These are phyloP conservation scores for Drosophila ezoana DNA, from an alignment of 2,888 invertebrate genomes.

Conservation along the genomic window DNA sequence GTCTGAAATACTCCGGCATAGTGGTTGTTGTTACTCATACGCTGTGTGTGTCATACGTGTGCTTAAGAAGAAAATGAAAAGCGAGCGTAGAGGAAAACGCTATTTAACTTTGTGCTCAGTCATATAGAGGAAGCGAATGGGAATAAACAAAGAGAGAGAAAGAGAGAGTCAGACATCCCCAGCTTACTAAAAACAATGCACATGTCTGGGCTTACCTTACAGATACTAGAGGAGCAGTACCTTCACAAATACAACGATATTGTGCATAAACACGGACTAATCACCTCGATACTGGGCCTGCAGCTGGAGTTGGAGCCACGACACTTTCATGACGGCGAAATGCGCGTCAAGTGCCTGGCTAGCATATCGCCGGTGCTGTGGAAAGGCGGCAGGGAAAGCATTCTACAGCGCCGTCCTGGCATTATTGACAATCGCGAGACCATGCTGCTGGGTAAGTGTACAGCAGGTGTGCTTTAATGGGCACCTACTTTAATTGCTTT, in stretches of 20 bases:
- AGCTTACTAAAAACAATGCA: slow-evolving; percentile 26
- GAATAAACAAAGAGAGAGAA: neutral
- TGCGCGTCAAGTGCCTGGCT: slow-evolving; percentile 88
- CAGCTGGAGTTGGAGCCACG: slow-evolving; percentile 86
- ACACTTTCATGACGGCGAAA: slow-evolving; percentile 87
- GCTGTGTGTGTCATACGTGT: slow-evolving; percentile 40
- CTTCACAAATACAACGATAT: slow-evolving; percentile 86
- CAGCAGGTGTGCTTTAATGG: neutral
- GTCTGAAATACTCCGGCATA: slow-evolving; percentile 59
- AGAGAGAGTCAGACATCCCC: neutral
- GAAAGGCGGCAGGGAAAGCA: slow-evolving; percentile 87
- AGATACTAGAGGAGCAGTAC: slow-evolving; percentile 86
- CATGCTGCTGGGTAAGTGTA: slow-evolving; percentile 87
- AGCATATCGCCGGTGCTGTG: slow-evolving; percentile 87
- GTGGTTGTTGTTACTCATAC: slow-evolving; percentile 49
- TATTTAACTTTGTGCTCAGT: slow-evolving; percentile 28
- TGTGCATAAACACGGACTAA: slow-evolving; percentile 87
- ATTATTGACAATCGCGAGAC: slow-evolving; percentile 88
- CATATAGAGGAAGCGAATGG: neutral
- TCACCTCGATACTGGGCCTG: slow-evolving; percentile 87
- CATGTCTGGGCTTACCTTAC: slow-evolving; percentile 53
- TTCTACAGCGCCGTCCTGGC: slow-evolving; percentile 86
- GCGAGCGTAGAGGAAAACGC: slow-evolving; percentile 17
- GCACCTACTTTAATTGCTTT: slow-evolving; percentile 29
- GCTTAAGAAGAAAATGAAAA: slow-evolving; percentile 49